A percentile compares a stretch with the other conserved stretches of the same genome.
These are phyloP conservation scores for Elephas maximus DNA, from an alignment of 2,113 vertebrate genomes.

Conservation along the genomic window DNA sequence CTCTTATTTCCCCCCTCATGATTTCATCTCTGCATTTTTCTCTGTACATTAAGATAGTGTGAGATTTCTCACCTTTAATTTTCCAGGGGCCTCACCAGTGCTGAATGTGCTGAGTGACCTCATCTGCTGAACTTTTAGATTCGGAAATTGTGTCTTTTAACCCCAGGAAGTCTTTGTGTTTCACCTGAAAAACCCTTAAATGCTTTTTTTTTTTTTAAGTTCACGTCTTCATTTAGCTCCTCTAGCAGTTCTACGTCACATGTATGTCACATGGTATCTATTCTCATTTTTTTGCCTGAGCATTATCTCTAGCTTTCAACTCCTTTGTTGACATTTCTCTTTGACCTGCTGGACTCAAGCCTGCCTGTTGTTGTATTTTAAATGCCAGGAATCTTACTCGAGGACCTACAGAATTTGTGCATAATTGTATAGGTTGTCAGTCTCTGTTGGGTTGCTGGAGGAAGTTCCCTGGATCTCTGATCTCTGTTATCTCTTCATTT, in stretches of 20 bases:
- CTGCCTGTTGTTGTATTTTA: not conserved
- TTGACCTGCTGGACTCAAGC: not conserved
- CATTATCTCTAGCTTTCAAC: not conserved
- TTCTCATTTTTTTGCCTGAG: slow-evolving; percentile 13
- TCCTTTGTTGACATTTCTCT: not conserved
- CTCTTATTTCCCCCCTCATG: not conserved
- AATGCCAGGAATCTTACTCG: not conserved
- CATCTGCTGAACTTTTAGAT: slow-evolving; percentile 41
- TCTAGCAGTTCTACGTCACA: not conserved
- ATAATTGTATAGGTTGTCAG: not conserved
- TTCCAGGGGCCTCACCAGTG: not conserved
- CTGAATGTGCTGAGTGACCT: not conserved
- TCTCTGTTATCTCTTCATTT: not conserved
- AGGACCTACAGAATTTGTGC: not conserved
- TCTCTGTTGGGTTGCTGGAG: not conserved
- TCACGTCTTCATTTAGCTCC: not conserved
- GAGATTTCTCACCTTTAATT: slow-evolving; percentile 37
- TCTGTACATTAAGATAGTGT: slow-evolving; percentile 9
- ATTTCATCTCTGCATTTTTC: slow-evolving; percentile 33
- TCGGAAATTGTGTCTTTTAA: slow-evolving; percentile 29
- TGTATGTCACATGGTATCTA: not conserved
- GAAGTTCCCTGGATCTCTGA: not conserved
- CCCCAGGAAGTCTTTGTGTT: not conserved
- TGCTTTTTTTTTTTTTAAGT: slow-evolving; percentile 46
- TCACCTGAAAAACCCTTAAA: slow-evolving; percentile 51